Conservation (phyloP, 2,113 vertebrate species). For the Cariama cristata region DNA sequence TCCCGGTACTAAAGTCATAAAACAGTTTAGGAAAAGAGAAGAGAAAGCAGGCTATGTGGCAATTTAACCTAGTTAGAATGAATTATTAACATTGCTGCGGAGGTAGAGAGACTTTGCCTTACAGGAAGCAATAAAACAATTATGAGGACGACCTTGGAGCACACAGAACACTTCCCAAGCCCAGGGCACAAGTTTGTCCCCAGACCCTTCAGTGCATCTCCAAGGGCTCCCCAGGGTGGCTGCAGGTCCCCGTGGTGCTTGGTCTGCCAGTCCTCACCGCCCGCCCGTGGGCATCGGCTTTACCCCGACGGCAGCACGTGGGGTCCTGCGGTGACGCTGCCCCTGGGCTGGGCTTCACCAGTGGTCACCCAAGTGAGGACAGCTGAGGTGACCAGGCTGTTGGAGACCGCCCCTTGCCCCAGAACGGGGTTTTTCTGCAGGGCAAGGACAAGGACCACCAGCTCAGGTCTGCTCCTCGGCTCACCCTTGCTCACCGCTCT, state of each 20-base stretch:
- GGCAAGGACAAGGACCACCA: neutral
- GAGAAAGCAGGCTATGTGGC: neutral
- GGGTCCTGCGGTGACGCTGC: neutral
- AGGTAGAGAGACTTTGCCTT: neutral
- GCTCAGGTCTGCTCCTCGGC: neutral
- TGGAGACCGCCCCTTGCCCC: neutral
- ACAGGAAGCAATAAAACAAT: neutral
- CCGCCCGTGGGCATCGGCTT: accelerated
- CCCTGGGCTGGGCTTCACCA: neutral
- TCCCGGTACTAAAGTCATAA: too few relatives aligned
- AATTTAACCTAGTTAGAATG: neutral
- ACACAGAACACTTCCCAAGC: neutral
- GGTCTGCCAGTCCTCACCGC: neutral
- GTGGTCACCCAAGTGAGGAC: neutral
- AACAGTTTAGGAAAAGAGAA: neutral
- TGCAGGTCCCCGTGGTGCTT: accelerated
- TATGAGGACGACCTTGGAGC: neutral
- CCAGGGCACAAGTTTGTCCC: accelerated
- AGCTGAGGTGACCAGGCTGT: neutral
- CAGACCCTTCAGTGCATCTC: accelerated
- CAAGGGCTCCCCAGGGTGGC: neutral
- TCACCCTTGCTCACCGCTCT: neutral
- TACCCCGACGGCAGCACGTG: accelerated
- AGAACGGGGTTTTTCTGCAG: neutral
- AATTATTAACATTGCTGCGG: neutral